Base-by-base conservation (phyloP, 2,888 invertebrate species). In the Monochamus alternatus region DNA sequence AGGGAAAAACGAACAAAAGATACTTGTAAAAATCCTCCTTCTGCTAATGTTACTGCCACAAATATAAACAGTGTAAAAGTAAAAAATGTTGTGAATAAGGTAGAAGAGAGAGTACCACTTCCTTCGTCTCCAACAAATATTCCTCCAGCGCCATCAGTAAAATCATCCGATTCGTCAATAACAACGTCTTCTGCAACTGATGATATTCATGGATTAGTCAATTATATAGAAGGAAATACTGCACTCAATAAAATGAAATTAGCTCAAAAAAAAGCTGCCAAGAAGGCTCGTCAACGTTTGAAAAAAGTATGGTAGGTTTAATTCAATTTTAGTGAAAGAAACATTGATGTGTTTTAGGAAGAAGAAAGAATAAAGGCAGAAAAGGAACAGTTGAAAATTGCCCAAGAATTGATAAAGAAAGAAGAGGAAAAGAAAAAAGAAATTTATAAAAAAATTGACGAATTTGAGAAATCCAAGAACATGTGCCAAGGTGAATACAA, bases 271-370 rank as follows among this genome's bases (percentile, higher is more conserved):
- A 95, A 96, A 86, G 92, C 94, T 1, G 95, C 95, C n/a, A 96
- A 96, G 88, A 94, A 96, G 84, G 94, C 94, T 55, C 89, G 96
- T 1, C 96, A 96, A 88, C 94, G 94, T 84, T 93, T 94, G 78
- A 93, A 94, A 86, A 94, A 93, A 92, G 95, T 95, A 87, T 38
- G 7, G 38, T 43, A 32, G 31, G 43, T 68, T 69, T 52, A n/a
- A 63, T n/a, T 31, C 32, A 30, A 72, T 52, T 55, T n/a, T 55
- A 7, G 22, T 55, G 47, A 55, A 3, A n/a, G 7, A 22, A 55
- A n/a, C n/a, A 14, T 63, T 77, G 38, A 38, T 38, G 69, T 66
- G 67, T 79, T 80, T 31, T 65, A 86, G 85, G 86, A 88, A 76
- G 87, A 88, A 78, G 87, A 88, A 69, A 80, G 82, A 38, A 76